A percentile compares a stretch with the other conserved stretches of the same genome.
Conservation (phyloP, 2,797 vertebrate genomes). For the Sphenopsis melanotis region DNA sequence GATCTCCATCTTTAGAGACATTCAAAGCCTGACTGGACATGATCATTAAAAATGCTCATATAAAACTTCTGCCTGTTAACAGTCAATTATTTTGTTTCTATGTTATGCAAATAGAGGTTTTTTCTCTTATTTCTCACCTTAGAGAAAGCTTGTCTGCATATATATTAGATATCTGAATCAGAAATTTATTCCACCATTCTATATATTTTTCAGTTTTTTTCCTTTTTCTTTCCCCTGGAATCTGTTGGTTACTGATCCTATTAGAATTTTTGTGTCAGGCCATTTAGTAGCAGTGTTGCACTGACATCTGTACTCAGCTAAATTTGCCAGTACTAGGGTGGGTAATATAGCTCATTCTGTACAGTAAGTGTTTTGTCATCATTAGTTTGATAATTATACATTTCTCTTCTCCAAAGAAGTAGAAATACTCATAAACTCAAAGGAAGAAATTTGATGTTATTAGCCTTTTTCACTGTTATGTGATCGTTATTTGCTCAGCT, state of each 20-base stretch:
- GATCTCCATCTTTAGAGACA: background rate
- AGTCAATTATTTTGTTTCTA: background rate
- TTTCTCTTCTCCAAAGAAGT: background rate
- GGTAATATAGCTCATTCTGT: background rate
- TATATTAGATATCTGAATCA: background rate
- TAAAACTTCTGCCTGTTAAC: background rate
- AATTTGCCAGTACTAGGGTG: background rate
- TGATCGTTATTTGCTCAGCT: background rate
- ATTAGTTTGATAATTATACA: background rate
- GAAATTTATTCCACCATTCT: background rate
- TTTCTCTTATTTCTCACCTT: background rate
- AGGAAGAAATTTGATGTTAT: background rate
- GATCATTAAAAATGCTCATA: background rate
- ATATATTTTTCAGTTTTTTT: background rate
- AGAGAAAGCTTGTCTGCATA: background rate
- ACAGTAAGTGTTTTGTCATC: background rate
- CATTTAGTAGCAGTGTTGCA: background rate
- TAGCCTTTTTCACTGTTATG: background rate
- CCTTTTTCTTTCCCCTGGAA: rapidly evolving
- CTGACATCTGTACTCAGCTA: background rate
- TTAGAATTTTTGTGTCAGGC: background rate
- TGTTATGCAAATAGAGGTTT: background rate
- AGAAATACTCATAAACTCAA: background rate
- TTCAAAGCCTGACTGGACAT: background rate
- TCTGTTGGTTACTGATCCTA: background rate